Conservation (phyloP, 2,888 invertebrate genomes). For the Ctenicera cuprea region DNA sequence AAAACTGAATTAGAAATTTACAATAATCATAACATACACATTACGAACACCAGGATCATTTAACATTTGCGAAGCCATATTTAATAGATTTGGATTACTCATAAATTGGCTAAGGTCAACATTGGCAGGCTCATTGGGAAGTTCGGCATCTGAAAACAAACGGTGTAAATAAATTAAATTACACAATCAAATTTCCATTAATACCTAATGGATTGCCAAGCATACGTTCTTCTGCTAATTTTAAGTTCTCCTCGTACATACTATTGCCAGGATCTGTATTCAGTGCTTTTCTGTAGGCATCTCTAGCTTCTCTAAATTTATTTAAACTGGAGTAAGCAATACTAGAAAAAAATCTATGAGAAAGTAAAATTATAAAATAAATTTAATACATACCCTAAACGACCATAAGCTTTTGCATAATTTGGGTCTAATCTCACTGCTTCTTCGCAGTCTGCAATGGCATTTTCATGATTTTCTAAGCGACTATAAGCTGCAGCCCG, state of each 20-base stretch:
- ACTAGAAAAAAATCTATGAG: conserved; percentile 64
- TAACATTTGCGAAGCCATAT: conserved; percentile 90
- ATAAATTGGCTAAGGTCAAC: conserved; percentile 81
- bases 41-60: conserved; percentile 90
- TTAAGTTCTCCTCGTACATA: conserved; percentile 90
- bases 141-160: background rate
- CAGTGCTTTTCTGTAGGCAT: conserved; percentile 91
- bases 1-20: too few relatives aligned
- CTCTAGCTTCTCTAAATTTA: conserved; percentile 87
- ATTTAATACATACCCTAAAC: conserved; percentile 80
- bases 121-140: conserved; percentile 53
- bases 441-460: conserved; percentile 92
- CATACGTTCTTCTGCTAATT: conserved; percentile 82
- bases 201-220: background rate
- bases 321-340: conserved; percentile 90
- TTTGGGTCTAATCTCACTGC: conserved; percentile 92
- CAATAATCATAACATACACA: too few relatives aligned
- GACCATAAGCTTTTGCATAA: conserved; percentile 96
- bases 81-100: conserved; percentile 88
- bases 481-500: conserved; percentile 97
- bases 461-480: conserved; percentile 86
- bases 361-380: background rate
- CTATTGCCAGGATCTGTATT: conserved; percentile 95
- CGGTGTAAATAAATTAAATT: background rate
- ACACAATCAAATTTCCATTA: background rate